phyloP scores from a whole-genome alignment of 2,888 invertebrate genomes.

The Xestobium rufovillosum region DNA sequence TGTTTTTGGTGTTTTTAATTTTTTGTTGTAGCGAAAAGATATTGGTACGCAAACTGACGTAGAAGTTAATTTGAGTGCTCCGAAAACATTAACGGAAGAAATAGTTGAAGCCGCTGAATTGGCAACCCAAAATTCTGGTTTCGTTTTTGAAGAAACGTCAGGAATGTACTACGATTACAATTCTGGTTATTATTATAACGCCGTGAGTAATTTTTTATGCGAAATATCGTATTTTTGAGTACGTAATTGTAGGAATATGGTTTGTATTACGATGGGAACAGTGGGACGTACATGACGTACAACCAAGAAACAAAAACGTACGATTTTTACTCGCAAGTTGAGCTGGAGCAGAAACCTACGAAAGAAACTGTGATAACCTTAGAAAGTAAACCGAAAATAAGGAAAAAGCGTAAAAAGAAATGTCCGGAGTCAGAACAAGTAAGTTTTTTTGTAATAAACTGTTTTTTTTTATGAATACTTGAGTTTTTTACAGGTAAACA shows the following conservation, averaged over 20 bases:
- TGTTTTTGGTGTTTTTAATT: slow-evolving; percentile 18
- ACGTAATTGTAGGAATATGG: slow-evolving; percentile 63
- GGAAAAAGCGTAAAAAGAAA: slow-evolving; percentile 15
- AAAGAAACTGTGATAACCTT: background rate
- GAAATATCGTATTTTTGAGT: slow-evolving; percentile 5
- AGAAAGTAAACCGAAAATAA: slow-evolving; percentile 40
- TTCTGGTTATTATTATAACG: slow-evolving; percentile 85
- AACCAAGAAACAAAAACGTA: slow-evolving; percentile 68
- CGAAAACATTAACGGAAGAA: slow-evolving; percentile 59
- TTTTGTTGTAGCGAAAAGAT: slow-evolving; percentile 24
- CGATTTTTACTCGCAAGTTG: slow-evolving; percentile 76
- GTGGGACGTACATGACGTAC: slow-evolving; percentile 76
- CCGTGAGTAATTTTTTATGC: slow-evolving; percentile 50
- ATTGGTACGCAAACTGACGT: slow-evolving; percentile 28
- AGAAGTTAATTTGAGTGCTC: slow-evolving; percentile 4
- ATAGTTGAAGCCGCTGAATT: slow-evolving; percentile 70
- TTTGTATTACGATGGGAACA: slow-evolving; percentile 82
- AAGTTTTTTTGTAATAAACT: slow-evolving; percentile 2
- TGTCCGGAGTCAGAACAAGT: slow-evolving; percentile 9
- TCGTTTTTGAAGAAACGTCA: slow-evolving; percentile 79
- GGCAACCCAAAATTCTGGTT: slow-evolving; percentile 65
- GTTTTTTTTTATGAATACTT: background rate
- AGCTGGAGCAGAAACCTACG: no score
- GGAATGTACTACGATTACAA: slow-evolving; percentile 85
- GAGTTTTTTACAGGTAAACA: slow-evolving; percentile 39